phyloP scores from a whole-genome alignment of 2,113 vertebrate species.

The Melospiza melodia region DNA sequence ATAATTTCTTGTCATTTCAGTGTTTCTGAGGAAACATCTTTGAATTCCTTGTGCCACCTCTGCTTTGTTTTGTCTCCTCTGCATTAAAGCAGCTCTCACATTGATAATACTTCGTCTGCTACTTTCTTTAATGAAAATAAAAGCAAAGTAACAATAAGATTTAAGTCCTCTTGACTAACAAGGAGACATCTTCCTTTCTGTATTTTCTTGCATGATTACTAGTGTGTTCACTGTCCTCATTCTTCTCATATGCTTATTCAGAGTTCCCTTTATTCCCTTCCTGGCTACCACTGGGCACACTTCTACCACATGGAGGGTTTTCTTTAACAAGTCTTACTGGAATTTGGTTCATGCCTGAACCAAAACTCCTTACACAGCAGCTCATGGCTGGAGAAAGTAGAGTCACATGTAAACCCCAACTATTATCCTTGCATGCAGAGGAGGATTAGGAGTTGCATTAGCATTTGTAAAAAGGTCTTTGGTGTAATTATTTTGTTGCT shows the following conservation, averaged over 20 bases:
- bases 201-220: not conserved
- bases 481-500: constrained; percentile 12
- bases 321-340: not conserved
- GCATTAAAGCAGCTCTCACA: not conserved
- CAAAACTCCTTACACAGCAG: not conserved
- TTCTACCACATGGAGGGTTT: not conserved
- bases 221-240: not conserved
- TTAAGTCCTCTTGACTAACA: not conserved
- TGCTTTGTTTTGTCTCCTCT: not conserved
- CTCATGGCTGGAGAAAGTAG: constrained; percentile 8
- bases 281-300: not conserved
- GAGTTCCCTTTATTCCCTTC: not conserved
- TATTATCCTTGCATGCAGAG: not conserved
- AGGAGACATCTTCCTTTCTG: not conserved
- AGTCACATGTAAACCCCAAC: constrained; percentile 10
- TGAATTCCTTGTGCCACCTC: not conserved
- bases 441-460: constrained; percentile 25
- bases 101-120: not conserved
- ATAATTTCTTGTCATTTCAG: not conserved
- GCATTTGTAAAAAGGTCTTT: not conserved
- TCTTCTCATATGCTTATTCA: not conserved
- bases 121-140: not conserved
- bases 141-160: not conserved
- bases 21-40: not conserved
- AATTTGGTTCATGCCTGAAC: not conserved